Percentiles rank a stretch among this genome's conserved stretches.
These are phyloP conservation scores for Monodelphis domestica DNA, from an alignment of 2,797 vertebrate genomes.

Conservation along the genomic window DNA sequence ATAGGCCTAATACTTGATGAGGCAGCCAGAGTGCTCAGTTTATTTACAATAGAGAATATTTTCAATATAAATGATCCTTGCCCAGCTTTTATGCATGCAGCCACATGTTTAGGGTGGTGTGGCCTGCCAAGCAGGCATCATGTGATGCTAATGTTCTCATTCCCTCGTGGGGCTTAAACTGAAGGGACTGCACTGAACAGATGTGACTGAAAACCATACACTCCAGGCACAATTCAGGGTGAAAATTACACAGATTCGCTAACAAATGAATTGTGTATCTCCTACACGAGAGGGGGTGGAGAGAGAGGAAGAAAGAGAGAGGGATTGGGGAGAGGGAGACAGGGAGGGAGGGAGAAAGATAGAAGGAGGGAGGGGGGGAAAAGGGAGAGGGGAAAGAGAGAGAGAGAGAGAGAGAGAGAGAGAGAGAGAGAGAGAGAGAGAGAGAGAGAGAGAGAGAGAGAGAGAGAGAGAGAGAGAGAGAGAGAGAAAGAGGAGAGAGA, in stretches of 20 bases:
- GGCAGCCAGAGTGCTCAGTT: constrained; percentile 2
- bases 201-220: neutral
- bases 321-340: too few relatives aligned
- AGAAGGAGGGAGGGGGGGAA: too few relatives aligned
- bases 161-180: constrained; percentile 28
- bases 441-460: too few relatives aligned
- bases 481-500: too few relatives aligned
- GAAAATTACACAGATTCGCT: neutral
- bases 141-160: constrained; percentile 19
- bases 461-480: too few relatives aligned
- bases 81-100: neutral
- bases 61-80: constrained; percentile 20
- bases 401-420: neutral
- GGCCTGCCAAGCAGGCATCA: neutral
- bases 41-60: constrained; percentile 13
- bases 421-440: neutral
- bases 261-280: constrained; percentile 2
- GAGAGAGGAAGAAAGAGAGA: neutral
- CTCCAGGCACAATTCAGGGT: constrained; percentile 3
- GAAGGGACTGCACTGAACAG: neutral
- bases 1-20: constrained; percentile 10
- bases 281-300: neutral
- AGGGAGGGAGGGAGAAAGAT: too few relatives aligned
- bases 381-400: too few relatives aligned
- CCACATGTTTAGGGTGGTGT: neutral